Evolutionary conservation across 2,797 vertebrate genomes (phyloP).

Genomic region (Lates japonicus): DNA sequence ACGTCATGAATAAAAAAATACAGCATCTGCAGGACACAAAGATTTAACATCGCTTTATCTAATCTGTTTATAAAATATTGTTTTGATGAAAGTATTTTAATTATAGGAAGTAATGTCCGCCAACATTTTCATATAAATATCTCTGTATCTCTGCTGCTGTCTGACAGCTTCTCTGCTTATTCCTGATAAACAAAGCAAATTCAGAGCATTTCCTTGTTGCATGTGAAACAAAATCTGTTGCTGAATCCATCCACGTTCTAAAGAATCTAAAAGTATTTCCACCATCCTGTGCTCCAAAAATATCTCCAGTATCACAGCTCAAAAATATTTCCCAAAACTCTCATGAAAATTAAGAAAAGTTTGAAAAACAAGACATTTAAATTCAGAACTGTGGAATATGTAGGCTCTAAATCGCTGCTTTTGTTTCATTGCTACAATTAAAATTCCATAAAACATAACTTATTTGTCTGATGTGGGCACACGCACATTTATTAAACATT

Average conservation of each 20-base stretch:
- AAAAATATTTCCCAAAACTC: too few species aligned
- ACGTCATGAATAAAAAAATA: conserved; percentile 13
- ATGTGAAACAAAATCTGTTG: neutral
- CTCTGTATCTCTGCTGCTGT: neutral
- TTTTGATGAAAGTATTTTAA: neutral
- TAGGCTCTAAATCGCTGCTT: neutral
- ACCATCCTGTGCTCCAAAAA: too few species aligned
- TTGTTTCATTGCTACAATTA: conserved; percentile 2
- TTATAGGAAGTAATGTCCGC: neutral
- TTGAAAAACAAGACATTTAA: too few species aligned
- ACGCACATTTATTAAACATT: neutral
- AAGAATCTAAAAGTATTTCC: too few species aligned
- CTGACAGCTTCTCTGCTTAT: neutral
- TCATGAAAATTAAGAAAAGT: too few species aligned
- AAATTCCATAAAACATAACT: too few species aligned
- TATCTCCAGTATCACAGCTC: neutral
- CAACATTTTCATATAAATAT: neutral
- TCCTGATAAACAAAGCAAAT: neutral
- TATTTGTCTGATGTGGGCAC: too few species aligned
- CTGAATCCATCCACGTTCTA: neutral
- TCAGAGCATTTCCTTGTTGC: neutral
- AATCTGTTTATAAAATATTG: neutral
- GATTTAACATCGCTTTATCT: neutral
- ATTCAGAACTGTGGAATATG: neutral
- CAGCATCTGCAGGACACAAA: neutral